Conservation (phyloP, 2,888 invertebrate genomes). For the Melinaea marsaeus region DNA sequence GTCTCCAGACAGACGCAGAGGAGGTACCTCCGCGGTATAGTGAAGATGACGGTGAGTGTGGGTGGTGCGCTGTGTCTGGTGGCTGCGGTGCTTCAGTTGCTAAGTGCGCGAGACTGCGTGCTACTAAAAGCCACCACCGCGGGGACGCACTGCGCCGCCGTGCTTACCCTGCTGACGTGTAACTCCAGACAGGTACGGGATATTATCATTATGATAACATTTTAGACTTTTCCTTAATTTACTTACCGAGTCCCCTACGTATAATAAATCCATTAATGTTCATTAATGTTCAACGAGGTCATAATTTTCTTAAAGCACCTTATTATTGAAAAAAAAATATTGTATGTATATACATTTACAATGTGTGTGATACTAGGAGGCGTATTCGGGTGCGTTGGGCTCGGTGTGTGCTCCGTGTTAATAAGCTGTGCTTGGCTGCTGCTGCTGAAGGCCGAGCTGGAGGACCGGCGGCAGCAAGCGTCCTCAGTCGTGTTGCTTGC, state of each 20-base stretch:
- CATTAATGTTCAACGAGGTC: no score
- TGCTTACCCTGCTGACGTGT: slow-evolving; percentile 60
- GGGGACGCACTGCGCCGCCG: slow-evolving; percentile 62
- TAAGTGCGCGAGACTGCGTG: slow-evolving; percentile 50
- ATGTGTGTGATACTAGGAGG: slow-evolving; percentile 46
- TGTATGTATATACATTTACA: no score
- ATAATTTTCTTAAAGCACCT: no score
- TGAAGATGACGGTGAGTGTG: slow-evolving; percentile 61
- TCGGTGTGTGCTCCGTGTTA: slow-evolving; percentile 84
- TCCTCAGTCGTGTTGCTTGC: slow-evolving; percentile 83
- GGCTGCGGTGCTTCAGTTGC: slow-evolving; percentile 58
- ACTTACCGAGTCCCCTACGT: no score
- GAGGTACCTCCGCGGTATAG: slow-evolving; percentile 60
- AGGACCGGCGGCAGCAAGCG: slow-evolving; percentile 78
- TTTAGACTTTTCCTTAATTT: no score
- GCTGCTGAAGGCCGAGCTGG: slow-evolving; percentile 83
- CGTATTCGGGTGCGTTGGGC: slow-evolving; percentile 78
- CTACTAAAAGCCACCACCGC: slow-evolving; percentile 62
- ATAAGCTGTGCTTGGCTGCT: slow-evolving; percentile 83
- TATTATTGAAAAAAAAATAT: no score
- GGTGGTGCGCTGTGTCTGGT: slow-evolving; percentile 66
- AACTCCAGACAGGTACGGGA: slow-evolving; percentile 58
- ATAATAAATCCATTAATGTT: no score
- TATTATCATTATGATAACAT: no score
- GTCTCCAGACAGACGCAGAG: slow-evolving; percentile 59